These are phyloP conservation scores for Ichneumon xanthorius DNA, from an alignment of 2,888 invertebrate species.

Conservation along the genomic window DNA sequence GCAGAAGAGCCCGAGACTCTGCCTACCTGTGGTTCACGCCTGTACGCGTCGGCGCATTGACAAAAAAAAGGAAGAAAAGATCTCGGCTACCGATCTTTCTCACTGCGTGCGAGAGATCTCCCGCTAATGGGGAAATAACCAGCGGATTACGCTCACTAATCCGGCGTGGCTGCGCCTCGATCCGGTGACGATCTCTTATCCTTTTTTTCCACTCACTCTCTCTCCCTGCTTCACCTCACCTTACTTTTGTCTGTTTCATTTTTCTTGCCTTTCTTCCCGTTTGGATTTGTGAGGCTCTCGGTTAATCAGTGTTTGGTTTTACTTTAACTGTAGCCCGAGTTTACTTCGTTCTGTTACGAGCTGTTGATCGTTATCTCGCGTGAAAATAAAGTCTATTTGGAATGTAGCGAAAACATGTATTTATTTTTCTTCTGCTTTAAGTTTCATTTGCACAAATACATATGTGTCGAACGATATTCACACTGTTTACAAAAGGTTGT, in stretches of 20 bases:
- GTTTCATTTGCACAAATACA: too few species aligned
- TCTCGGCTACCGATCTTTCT: constrained; percentile 74
- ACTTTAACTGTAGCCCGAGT: too few species aligned
- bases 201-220: constrained; percentile 20
- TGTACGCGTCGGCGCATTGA: constrained; percentile 26
- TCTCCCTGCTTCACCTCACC: background rate
- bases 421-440: too few species aligned
- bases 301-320: too few species aligned
- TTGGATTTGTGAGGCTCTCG: too few species aligned
- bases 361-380: background rate
- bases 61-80: constrained; percentile 51
- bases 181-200: constrained; percentile 73
- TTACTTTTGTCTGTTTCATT: background rate
- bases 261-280: too few species aligned
- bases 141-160: constrained; percentile 81
- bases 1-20: constrained; percentile 1
- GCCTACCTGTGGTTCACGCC: constrained; percentile 68
- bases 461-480: background rate
- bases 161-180: constrained; percentile 69
- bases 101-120: constrained; percentile 25
- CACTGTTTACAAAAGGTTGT: too few species aligned
- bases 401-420: background rate
- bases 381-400: background rate
- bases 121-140: constrained; percentile 83
- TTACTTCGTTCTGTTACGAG: too few species aligned